Conservation (phyloP, 2,113 vertebrate species). For the Xiphorhynchus elegans region DNA sequence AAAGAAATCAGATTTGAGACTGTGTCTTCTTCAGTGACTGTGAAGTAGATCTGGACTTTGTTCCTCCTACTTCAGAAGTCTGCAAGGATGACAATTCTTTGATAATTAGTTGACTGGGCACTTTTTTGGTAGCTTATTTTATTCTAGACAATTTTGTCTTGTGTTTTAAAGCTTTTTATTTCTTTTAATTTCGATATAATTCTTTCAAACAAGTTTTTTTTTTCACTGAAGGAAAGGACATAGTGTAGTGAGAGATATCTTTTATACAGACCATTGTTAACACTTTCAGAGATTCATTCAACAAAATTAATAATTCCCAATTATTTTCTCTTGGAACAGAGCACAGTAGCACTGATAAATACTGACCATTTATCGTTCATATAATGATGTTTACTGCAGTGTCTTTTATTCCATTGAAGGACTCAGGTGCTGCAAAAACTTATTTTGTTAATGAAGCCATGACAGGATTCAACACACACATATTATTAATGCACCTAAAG, state of each 20-base stretch:
- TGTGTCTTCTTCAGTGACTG: neutral
- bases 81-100: neutral
- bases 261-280: neutral
- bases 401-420: neutral
- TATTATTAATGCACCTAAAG: neutral
- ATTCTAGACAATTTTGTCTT: neutral
- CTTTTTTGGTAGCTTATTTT: neutral
- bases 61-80: neutral
- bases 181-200: neutral
- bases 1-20: neutral
- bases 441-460: neutral
- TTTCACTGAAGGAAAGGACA: neutral
- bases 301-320: neutral
- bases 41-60: neutral
- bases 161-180: neutral
- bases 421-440: neutral
- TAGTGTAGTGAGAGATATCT: neutral
- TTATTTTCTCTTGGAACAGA: neutral
- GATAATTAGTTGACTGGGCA: neutral
- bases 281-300: neutral
- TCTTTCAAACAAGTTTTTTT: neutral
- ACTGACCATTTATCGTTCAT: neutral
- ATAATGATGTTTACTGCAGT: neutral
- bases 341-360: neutral
- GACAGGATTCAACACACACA: neutral